Conservation (phyloP, 2,888 invertebrate species). For the Crossocerus cetratus region DNA sequence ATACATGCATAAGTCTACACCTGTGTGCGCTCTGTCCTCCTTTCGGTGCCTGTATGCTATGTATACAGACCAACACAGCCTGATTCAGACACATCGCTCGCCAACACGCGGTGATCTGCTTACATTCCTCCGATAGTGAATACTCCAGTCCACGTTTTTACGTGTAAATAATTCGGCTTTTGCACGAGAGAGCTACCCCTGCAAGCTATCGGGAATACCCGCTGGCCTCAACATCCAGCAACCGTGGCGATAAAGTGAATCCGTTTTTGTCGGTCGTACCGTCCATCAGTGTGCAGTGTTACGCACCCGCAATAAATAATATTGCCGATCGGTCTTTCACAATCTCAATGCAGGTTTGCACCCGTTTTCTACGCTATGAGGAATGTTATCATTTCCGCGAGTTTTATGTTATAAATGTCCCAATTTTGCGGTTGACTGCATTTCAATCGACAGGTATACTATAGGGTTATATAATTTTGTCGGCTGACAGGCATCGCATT, state of each 20-base stretch:
- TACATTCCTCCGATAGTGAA: background rate
- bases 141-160: background rate
- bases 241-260: background rate
- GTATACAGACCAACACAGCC: too few species aligned
- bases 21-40: too few species aligned
- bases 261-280: background rate
- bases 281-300: background rate
- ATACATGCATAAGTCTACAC: too few species aligned
- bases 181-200: too few species aligned
- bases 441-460: background rate
- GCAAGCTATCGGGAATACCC: too few species aligned
- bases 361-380: background rate
- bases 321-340: background rate
- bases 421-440: background rate
- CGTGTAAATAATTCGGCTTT: background rate
- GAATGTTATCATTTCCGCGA: background rate
- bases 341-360: background rate
- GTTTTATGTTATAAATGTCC: background rate
- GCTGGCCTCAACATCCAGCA: too few species aligned
- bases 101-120: background rate
- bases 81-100: too few species aligned
- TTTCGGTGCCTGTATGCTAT: too few species aligned
- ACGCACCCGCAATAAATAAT: background rate
- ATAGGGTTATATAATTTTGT: slow-evolving; percentile 4
- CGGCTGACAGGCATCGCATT: slow-evolving; percentile 1